Conservation (phyloP, 2,888 invertebrate genomes). For the Xestia c-nigrum region DNA sequence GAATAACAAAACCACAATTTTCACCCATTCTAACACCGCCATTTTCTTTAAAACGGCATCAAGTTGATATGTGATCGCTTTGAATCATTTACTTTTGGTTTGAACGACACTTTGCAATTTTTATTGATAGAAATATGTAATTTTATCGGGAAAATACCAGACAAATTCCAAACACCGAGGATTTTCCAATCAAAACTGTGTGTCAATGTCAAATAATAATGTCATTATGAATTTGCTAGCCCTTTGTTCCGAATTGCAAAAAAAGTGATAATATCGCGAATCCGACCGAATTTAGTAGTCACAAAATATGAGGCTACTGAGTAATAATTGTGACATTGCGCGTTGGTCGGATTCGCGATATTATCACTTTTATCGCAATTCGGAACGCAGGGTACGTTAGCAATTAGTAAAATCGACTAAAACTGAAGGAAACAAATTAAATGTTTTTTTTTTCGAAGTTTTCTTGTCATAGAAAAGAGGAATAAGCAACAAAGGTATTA, state of each 20-base stretch:
- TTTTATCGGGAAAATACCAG: constrained; percentile 22
- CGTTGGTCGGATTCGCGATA: too few relatives aligned
- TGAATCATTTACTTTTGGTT: constrained; percentile 42
- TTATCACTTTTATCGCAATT: too few relatives aligned
- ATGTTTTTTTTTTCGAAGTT: background rate
- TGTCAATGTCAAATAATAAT: constrained; percentile 47
- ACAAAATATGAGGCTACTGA: too few relatives aligned
- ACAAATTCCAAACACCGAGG: constrained; percentile 25
- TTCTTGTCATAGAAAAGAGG: background rate
- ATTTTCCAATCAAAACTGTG: constrained; percentile 51
- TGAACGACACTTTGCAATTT: constrained; percentile 47
- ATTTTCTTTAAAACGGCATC: constrained; percentile 63
- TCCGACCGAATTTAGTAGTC: too few relatives aligned
- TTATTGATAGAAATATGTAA: constrained; percentile 19
- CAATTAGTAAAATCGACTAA: background rate
- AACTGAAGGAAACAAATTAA: background rate
- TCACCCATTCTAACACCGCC: constrained; percentile 68
- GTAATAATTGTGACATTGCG: too few relatives aligned
- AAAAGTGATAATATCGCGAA: too few relatives aligned
- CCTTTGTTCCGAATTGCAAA: too few relatives aligned
- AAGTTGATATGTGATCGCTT: constrained; percentile 32
- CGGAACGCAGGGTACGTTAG: too few relatives aligned
- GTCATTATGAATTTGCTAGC: too few relatives aligned
- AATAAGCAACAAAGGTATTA: background rate
- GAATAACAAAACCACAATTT: constrained; percentile 70